A percentile compares a stretch with the other conserved stretches of the same genome.
These are phyloP conservation scores for Armadillidium nasatum DNA, from an alignment of 1,140 invertebrate species.

Conservation along the genomic window DNA sequence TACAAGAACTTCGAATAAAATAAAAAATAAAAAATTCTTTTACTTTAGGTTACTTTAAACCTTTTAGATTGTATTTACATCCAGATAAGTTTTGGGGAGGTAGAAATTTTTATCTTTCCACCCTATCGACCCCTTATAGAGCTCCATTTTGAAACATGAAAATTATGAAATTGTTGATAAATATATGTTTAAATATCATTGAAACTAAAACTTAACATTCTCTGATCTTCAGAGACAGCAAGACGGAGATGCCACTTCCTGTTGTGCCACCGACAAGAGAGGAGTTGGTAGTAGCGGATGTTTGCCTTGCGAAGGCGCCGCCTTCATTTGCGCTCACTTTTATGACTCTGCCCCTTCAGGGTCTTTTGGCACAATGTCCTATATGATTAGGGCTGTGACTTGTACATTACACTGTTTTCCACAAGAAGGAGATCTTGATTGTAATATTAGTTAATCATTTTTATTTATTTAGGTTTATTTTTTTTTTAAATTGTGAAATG, in stretches of 20 bases:
- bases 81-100: neutral
- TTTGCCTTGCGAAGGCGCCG: constrained; percentile 81
- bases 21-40: too few relatives aligned
- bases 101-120: neutral
- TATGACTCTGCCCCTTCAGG: constrained; percentile 98
- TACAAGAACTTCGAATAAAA: too few relatives aligned
- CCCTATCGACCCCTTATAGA: neutral
- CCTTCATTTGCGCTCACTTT: constrained; percentile 92
- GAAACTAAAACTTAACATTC: constrained; percentile 8
- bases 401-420: constrained; percentile 68
- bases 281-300: constrained; percentile 56
- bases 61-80: too few relatives aligned
- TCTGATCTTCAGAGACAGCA: constrained; percentile 63
- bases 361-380: constrained; percentile 95
- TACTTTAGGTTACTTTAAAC: too few relatives aligned
- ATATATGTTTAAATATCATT: constrained; percentile 20
- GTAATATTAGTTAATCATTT: constrained; percentile 62
- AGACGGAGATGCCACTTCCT: constrained; percentile 83
- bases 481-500: too few relatives aligned
- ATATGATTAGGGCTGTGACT: constrained; percentile 80
- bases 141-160: neutral
- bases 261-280: constrained; percentile 72
- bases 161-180: neutral
- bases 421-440: constrained; percentile 70
- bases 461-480: too few relatives aligned